These are phyloP conservation scores for Tribolium freemani DNA, from an alignment of 2,888 invertebrate species.

Conservation along the genomic window DNA sequence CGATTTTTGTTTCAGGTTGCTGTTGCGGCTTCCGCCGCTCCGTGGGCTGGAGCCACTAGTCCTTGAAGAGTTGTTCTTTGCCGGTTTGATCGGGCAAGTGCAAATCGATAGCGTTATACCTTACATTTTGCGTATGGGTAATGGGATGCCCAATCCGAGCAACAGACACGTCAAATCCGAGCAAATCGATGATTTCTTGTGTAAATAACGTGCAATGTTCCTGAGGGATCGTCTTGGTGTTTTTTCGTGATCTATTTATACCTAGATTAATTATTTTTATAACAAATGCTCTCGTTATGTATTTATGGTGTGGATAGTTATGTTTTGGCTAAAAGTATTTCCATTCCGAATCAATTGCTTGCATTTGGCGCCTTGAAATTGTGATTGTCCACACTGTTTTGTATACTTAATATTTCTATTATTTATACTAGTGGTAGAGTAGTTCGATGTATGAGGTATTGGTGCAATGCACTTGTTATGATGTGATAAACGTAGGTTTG, in stretches of 20 bases:
- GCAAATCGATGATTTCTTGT: slow-evolving; percentile 61
- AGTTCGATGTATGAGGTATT: slow-evolving; percentile 35
- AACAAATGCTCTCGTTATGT: slow-evolving; percentile 24
- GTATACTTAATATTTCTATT: slow-evolving; percentile 26
- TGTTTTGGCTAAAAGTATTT: background rate
- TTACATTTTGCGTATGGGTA: slow-evolving; percentile 80
- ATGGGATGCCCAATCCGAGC: slow-evolving; percentile 51
- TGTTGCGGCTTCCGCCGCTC: slow-evolving; percentile 80
- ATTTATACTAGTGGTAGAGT: slow-evolving; percentile 11
- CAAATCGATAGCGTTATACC: slow-evolving; percentile 97
- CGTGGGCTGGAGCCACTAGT: slow-evolving; percentile 81
- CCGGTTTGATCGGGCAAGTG: slow-evolving; percentile 91
- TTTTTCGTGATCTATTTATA: slow-evolving; percentile 43
- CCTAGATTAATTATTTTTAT: background rate
- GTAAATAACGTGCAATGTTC: slow-evolving; percentile 56
- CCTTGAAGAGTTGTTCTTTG: slow-evolving; percentile 93
- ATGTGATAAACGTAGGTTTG: slow-evolving; percentile 56
- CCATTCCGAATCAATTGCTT: background rate
- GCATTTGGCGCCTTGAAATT: background rate
- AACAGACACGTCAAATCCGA: slow-evolving; percentile 64
- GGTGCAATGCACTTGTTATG: slow-evolving; percentile 50
- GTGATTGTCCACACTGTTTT: slow-evolving; percentile 18
- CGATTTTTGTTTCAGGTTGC: slow-evolving; percentile 67
- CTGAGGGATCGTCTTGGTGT: slow-evolving; percentile 34
- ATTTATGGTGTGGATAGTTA: slow-evolving; percentile 17